Evolutionary conservation across 2,113 vertebrate genomes (phyloP), one percentile per base, ranked within the genome.

Genomic region (Ptilorrhoa leucosticta): DNA sequence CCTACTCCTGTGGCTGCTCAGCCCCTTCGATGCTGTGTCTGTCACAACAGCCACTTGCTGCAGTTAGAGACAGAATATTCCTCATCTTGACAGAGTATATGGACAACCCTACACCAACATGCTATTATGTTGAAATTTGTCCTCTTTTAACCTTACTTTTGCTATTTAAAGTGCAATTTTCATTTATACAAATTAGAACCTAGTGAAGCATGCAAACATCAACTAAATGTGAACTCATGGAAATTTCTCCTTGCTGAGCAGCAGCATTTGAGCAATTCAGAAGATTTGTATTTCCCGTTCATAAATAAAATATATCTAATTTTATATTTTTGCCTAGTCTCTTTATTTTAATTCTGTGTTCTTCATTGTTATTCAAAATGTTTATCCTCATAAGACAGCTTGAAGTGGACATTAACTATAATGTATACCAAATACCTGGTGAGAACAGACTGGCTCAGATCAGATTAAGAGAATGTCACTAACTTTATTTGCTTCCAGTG

Each of bases 11-110:
- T 73, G 48, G 16, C 31, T 72, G n/a, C 42, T 30, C 45, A 56
- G 42, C 40, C 35, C 66, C 64, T 65, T 73, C 0, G 0, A 11
- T 31, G 7, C 2, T 0, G 0, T 54, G 7, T 15, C 42, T 53
- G 15, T 89, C 56, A 54, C 51, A 77, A 8, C 28, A 66, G 26
- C 7, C 6, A 16, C 11, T 40, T n/a, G 33, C 6, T 70, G 47
- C 23, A 75, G 12, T 18, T 28, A 40, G n/a, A 57, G 27, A 76
- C 63, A 83, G 63, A 91, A 66, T 78, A 50, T 15, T 91, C 47
- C 19, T 44, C 47, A 13, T 54, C 21, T 42, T 39, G 39, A 45
- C 35, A 50, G 18, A 57, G 16, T 11, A 40, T 45, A 33, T 10
- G 42, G 66, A 56, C 44, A 85, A 48, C 14, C 35, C 18, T 47